These are phyloP conservation scores for Capitulum mitella DNA, from an alignment of 2,888 invertebrate species.

Conservation along the genomic window DNA sequence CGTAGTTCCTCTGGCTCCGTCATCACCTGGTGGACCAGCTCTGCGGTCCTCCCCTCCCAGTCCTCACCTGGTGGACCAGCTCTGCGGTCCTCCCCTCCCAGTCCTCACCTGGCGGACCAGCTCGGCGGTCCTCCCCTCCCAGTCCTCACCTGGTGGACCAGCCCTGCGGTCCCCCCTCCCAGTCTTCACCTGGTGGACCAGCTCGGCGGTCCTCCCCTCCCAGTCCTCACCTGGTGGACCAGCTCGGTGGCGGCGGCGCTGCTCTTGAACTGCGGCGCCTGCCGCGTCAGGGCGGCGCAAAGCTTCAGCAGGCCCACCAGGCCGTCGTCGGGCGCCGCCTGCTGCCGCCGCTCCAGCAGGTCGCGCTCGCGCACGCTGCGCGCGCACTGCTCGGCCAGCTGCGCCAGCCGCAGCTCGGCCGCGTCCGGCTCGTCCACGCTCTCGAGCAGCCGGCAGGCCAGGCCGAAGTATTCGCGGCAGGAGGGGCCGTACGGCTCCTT, in stretches of 20 bases:
- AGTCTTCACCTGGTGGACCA: slow-evolving; percentile 51
- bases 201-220: slow-evolving; percentile 39
- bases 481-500: slow-evolving; percentile 92
- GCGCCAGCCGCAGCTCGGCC: slow-evolving; percentile 58
- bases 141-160: too few species aligned
- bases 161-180: too few species aligned
- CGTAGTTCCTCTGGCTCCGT: too few species aligned
- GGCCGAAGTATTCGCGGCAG: slow-evolving; percentile 90
- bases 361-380: slow-evolving; percentile 68
- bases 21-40: too few species aligned
- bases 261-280: slow-evolving; percentile 77
- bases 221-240: slow-evolving; percentile 49
- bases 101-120: too few species aligned
- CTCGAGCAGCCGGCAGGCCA: slow-evolving; percentile 79
- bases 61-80: too few species aligned
- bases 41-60: too few species aligned
- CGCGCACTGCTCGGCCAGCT: slow-evolving; percentile 58
- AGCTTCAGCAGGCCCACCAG: slow-evolving; percentile 78
- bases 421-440: slow-evolving; percentile 51
- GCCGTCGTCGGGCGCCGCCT: slow-evolving; percentile 80
- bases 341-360: slow-evolving; percentile 71
- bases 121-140: too few species aligned
- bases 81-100: too few species aligned
- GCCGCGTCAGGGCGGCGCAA: slow-evolving; percentile 78
- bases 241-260: slow-evolving; percentile 65